Conservation (phyloP, 2,113 vertebrate species). For the Calyptomena viridis region DNA sequence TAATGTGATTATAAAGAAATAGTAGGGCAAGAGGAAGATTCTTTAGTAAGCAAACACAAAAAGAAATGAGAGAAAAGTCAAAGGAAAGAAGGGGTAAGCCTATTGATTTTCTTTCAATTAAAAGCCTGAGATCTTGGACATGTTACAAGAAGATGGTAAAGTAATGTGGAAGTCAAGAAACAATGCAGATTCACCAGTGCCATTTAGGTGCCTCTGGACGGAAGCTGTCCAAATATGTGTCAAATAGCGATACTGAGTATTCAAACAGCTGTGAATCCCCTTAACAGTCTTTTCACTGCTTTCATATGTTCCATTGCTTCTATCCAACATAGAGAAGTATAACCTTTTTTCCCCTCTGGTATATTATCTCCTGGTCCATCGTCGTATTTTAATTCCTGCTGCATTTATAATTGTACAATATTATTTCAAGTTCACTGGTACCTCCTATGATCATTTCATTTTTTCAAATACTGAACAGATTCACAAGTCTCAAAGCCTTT, state of each 20-base stretch:
- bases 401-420: background rate
- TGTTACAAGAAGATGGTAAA: background rate
- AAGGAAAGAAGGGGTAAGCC: background rate
- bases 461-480: background rate
- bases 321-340: background rate
- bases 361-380: background rate
- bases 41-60: background rate
- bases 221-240: background rate
- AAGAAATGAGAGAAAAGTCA: background rate
- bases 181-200: background rate
- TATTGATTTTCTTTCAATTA: background rate
- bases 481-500: slow-evolving; percentile 13
- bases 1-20: background rate
- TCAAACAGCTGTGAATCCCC: background rate
- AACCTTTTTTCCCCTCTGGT: background rate
- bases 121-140: background rate
- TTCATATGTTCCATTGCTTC: background rate
- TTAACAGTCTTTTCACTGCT: background rate
- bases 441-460: background rate
- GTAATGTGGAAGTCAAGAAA: background rate
- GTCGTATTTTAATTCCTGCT: background rate
- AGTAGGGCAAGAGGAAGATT: background rate
- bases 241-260: background rate
- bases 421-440: background rate
- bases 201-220: background rate